Percentiles rank a stretch among this genome's conserved stretches.
Evolutionary conservation across 2,888 invertebrate genomes (phyloP).

Genomic region (Sminthurides aquaticus): DNA sequence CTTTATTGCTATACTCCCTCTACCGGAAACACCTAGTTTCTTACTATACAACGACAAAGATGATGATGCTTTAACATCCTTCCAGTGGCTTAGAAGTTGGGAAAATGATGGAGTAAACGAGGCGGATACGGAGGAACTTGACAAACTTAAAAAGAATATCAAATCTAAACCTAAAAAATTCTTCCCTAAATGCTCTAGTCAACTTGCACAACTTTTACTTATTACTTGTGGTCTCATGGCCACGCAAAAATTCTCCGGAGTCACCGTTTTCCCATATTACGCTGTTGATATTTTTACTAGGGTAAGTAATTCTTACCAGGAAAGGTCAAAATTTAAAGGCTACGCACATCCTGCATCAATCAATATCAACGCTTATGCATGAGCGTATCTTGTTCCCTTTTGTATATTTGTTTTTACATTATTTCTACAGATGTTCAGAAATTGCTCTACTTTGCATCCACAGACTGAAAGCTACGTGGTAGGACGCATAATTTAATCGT

Average conservation of each 20-base stretch:
- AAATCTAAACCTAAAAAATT: slow-evolving; percentile 39
- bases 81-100: slow-evolving; percentile 76
- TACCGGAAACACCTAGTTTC: slow-evolving; percentile 84
- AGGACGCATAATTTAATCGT: too few species aligned
- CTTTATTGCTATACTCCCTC: slow-evolving; percentile 63
- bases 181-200: slow-evolving; percentile 45
- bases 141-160: slow-evolving; percentile 62
- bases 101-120: slow-evolving; percentile 63
- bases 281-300: slow-evolving; percentile 78
- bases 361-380: not conserved
- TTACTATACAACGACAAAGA: slow-evolving; percentile 68
- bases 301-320: slow-evolving; percentile 57
- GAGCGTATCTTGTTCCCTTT: not conserved
- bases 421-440: not conserved
- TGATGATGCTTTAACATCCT: slow-evolving; percentile 62
- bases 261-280: slow-evolving; percentile 76
- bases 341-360: not conserved
- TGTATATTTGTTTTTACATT: not conserved
- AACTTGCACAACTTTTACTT: slow-evolving; percentile 46
- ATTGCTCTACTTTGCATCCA: not conserved
- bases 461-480: not conserved
- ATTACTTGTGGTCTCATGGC: slow-evolving; percentile 82
- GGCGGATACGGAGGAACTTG: slow-evolving; percentile 44
- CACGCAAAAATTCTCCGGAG: slow-evolving; percentile 68
- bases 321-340: not conserved